These are phyloP conservation scores for Vanessa cardui DNA, from an alignment of 2,888 invertebrate genomes.

Conservation along the genomic window DNA sequence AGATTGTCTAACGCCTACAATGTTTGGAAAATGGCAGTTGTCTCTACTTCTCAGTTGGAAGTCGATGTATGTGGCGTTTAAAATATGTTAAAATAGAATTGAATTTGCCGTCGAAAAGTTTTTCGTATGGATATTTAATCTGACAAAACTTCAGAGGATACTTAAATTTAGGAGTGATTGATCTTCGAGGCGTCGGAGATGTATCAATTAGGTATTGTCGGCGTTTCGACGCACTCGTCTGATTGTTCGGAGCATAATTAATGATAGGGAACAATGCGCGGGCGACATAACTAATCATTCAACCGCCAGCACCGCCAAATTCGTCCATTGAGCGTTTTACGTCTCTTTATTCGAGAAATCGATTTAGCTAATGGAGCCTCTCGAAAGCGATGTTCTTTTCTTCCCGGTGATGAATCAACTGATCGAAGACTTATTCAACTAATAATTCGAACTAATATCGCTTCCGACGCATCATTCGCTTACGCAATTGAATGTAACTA, in stretches of 20 bases:
- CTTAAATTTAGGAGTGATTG: slow-evolving; percentile 21
- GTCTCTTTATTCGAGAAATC: slow-evolving; percentile 34
- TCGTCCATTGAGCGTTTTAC: slow-evolving; percentile 30
- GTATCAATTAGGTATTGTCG: slow-evolving; percentile 35
- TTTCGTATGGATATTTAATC: slow-evolving; percentile 13
- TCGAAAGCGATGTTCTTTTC: slow-evolving; percentile 11
- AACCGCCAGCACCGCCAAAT: slow-evolving; percentile 19
- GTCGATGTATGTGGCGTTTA: too few relatives aligned
- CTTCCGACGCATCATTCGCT: neutral
- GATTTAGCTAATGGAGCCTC: slow-evolving; percentile 35
- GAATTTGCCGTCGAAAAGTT: neutral
- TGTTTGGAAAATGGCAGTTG: too few relatives aligned
- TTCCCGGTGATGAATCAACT: slow-evolving; percentile 13
- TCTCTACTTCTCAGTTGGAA: too few relatives aligned
- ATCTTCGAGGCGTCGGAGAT: slow-evolving; percentile 25
- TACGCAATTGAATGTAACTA: neutral
- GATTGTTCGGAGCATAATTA: slow-evolving; percentile 32
- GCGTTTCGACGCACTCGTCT: slow-evolving; percentile 23
- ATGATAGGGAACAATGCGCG: slow-evolving; percentile 29
- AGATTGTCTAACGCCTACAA: too few relatives aligned
- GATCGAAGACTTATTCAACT: neutral
- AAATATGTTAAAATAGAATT: neutral
- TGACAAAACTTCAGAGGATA: slow-evolving; percentile 24
- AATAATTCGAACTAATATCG: neutral
- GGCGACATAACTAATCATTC: slow-evolving; percentile 34